Evolutionary conservation across 2,888 invertebrate species (phyloP), one percentile per base, ranked within the genome.

Genomic region (Dyspetes luteomarginatus): DNA sequence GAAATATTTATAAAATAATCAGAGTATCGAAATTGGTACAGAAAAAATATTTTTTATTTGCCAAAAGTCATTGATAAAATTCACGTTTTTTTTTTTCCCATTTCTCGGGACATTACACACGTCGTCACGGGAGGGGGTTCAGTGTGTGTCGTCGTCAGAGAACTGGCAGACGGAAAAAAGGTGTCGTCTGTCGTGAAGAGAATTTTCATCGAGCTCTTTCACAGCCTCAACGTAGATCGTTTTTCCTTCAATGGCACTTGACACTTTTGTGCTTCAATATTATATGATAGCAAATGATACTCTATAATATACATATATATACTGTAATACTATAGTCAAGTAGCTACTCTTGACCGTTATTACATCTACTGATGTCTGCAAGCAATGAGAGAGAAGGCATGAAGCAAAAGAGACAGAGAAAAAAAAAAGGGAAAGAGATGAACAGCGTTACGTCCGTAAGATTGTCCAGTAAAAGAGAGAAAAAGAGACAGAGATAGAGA

Each of bases 271-370:
- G 15, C 24, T n/a, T n/a, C 62, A 19, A 65, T 58, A 58, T 36
- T 36, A 50, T 64, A 71, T 28, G 28, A 64, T 45, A 36, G 50
- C n/a, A n/a, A n/a, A n/a, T n/a, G 45, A 17, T 15, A 17, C 17
- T 45, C 0, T 5, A n/a, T 5, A n/a, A 45, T 43, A 43, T 43
- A 43, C n/a, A 24, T 41, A 36, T 72, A 55, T 43, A 24, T 74
- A 48, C 58, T 15, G 45, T 56, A 36, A n/a, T n/a, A n/a, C n/a
- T 52, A 24, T 26, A 30, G 30, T 48, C 17, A 19, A 41, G 72
- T 65, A 60, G 65, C 12, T 58, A 50, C 50, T 48, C 43, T 58
- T 60, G 36, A 60, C 60, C 75, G 75, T 60, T 80, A 75, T 75
- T 65, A 71, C 67, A 56, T 19, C 48, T 45, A 60, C 36, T 36